Percentiles rank a stretch among this genome's conserved stretches.
Evolutionary conservation across 2,888 invertebrate species (phyloP).

Genomic region (Troides helena): DNA sequence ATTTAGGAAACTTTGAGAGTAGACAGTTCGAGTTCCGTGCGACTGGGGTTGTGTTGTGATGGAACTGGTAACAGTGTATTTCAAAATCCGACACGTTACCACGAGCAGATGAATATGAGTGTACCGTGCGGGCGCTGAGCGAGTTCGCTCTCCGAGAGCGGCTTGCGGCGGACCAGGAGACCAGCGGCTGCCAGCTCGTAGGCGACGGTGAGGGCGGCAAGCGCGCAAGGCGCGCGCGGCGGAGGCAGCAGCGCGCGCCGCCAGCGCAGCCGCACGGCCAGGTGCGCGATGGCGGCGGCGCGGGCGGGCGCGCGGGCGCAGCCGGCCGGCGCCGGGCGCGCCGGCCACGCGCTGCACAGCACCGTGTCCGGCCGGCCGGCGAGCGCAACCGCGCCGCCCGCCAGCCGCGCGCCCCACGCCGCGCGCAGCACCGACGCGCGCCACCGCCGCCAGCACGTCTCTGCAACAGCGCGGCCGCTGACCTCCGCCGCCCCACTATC

Average conservation of each 20-base stretch:
- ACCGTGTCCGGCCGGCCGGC: slow-evolving; percentile 44
- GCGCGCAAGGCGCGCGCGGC: slow-evolving; percentile 35
- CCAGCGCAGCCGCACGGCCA: slow-evolving; percentile 51
- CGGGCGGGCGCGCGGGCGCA: slow-evolving; percentile 36
- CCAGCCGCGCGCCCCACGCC: slow-evolving; percentile 46
- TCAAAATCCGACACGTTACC: no score
- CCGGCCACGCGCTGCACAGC: slow-evolving; percentile 44
- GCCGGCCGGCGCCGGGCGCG: slow-evolving; percentile 40
- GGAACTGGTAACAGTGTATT: no score
- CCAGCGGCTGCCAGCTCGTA: slow-evolving; percentile 45
- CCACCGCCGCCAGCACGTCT: slow-evolving; percentile 53
- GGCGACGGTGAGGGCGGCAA: slow-evolving; percentile 34
- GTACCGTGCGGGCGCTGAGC: slow-evolving; percentile 19
- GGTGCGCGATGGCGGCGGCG: slow-evolving; percentile 37
- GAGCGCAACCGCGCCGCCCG: slow-evolving; percentile 35
- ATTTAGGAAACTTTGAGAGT: no score
- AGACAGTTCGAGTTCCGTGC: no score
- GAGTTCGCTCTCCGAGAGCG: slow-evolving; percentile 19
- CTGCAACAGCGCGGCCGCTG: slow-evolving; percentile 36
- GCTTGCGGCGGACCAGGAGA: slow-evolving; percentile 33
- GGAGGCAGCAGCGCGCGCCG: slow-evolving; percentile 46
- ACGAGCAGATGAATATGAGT: neutral
- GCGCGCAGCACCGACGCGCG: slow-evolving; percentile 43
- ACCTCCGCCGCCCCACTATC: no score
- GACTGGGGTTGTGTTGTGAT: no score